phyloP scores from a whole-genome alignment of 2,797 vertebrate species.

The Chelmon rostratus region DNA sequence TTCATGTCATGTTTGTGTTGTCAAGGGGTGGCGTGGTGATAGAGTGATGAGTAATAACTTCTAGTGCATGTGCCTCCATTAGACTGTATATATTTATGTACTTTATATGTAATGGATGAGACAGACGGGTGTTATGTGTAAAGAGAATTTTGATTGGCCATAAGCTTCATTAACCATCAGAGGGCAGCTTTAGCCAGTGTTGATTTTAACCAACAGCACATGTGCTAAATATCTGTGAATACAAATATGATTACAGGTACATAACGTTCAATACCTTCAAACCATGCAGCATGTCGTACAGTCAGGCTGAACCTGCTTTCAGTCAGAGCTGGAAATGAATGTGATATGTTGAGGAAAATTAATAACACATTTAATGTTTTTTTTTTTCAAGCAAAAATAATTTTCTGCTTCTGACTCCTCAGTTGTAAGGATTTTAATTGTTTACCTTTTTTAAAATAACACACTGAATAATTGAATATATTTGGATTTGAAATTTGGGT shows the following conservation, averaged over 20 bases:
- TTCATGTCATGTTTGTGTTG: constrained; percentile 41
- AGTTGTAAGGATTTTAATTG: background rate
- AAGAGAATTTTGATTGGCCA: background rate
- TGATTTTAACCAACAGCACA: background rate
- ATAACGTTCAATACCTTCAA: background rate
- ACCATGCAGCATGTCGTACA: background rate
- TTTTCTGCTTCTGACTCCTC: background rate
- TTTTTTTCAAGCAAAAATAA: background rate
- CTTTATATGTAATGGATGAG: constrained; percentile 10
- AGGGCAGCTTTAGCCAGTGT: background rate
- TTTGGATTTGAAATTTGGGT: background rate
- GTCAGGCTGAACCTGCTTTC: background rate
- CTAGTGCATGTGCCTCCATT: background rate
- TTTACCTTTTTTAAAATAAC: background rate
- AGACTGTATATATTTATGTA: background rate
- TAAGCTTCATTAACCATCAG: constrained; percentile 2
- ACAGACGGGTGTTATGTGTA: background rate
- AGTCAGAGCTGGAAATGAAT: background rate
- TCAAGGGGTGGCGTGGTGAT: constrained; percentile 15
- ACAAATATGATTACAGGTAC: background rate
- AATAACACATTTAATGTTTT: background rate
- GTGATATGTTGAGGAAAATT: background rate
- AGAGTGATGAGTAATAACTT: constrained; percentile 7
- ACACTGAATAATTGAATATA: background rate
- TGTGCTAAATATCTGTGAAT: background rate